Base-by-base conservation (phyloP, 2,888 invertebrate genomes). In the Lamellibrachia columna region DNA sequence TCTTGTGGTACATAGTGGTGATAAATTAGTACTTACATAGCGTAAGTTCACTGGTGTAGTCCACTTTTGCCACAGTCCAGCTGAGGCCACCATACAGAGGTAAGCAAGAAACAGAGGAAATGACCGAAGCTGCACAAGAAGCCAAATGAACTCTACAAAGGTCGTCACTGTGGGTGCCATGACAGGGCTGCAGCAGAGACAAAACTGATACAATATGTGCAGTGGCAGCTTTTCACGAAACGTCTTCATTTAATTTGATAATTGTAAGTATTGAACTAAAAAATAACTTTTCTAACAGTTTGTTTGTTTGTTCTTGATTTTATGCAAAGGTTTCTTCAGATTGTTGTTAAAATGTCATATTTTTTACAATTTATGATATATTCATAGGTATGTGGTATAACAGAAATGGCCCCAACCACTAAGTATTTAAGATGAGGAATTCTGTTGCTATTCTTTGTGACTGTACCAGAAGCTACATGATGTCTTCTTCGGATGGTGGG, bases 91-190 rank as follows among this genome's bases (percentile, higher is more conserved):
- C 94, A 95, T 94, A 53, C 95, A 53, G 7, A 96, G 92, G 93
- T 96, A 96, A 22, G 92, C 93, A 92, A 95, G 95, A 93, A 96
- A 96, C 28, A 95, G 90, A 15, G 95, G 95, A 60, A 96, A 95
- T 1, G 95, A 94, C 3, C 94, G 94, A 53, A 96, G 94, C 6
- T 90, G 92, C 6, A 93, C 40, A 75, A 75, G 75, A 75, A 75
- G 75, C 75, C 75, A 75, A 15, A 75, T 22, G 75, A 75, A 75
- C 75, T 75, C 75, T 75, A 75, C 75, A 22, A 75, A 75, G 75
- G 22, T 75, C 75, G n/a, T 75, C 22, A 75, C 75, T 58, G 58
- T 58, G 60, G 3, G 60, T 7, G 60, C 15, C 60, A 60, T 11
- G 60, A 9, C 15, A 9, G 15, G 60, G 11, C 60, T 60, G 60